phyloP scores from a whole-genome alignment of 2,888 invertebrate species.

The Zonitis immaculata region DNA sequence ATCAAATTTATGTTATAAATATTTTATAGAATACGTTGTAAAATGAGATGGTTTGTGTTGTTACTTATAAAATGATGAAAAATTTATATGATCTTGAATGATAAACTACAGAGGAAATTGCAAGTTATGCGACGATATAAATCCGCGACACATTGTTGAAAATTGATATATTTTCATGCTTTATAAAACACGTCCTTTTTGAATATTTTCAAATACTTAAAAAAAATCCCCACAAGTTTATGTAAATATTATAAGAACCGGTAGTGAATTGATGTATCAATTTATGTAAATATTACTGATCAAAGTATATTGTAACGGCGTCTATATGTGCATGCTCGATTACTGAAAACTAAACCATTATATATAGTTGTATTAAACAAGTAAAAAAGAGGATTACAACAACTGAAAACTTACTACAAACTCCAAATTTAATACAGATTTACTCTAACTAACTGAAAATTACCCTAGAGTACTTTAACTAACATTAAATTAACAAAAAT shows the following conservation, averaged over 20 bases:
- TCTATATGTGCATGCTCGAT: neutral
- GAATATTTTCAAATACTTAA: too few relatives aligned
- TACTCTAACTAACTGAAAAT: neutral
- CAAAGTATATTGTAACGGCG: neutral
- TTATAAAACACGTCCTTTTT: neutral
- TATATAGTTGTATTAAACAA: neutral
- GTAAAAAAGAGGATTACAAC: neutral
- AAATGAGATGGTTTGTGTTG: neutral
- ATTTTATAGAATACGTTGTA: neutral
- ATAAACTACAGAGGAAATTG: conserved; percentile 8
- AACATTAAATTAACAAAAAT: neutral
- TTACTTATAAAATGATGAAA: neutral
- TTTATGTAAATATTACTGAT: neutral
- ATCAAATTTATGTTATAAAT: conserved; percentile 2
- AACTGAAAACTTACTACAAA: neutral
- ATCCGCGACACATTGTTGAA: neutral
- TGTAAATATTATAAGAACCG: too few relatives aligned
- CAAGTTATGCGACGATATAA: conserved; percentile 9
- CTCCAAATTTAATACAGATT: neutral
- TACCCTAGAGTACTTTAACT: neutral
- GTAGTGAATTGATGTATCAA: neutral
- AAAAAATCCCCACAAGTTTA: neutral
- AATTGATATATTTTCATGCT: conserved; percentile 12
- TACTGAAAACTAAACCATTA: conserved; percentile 1
- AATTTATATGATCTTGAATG: conserved; percentile 4